Base-by-base conservation (phyloP, 2,113 vertebrate genomes). In the Arothron firmamentum region DNA sequence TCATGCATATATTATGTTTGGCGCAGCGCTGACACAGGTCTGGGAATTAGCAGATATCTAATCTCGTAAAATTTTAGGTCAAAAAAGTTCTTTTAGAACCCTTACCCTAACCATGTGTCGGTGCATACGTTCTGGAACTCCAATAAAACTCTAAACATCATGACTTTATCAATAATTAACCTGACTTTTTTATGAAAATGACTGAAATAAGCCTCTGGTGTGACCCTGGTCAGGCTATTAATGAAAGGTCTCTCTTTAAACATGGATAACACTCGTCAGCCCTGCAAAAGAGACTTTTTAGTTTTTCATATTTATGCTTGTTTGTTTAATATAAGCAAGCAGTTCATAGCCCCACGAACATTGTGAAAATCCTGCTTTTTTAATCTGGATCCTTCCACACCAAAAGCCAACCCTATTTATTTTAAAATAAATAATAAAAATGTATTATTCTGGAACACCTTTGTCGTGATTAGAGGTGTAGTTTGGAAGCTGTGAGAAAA, bases 1-100 rank as follows among this genome's bases (percentile, higher is more conserved):
- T 75, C 77, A 78, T 70, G 59, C 74, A 79, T 78, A 60, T 75
- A 70, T 75, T 28, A 78, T 68, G 47, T 62, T 42, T 56, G 3
- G 2, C 13, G 15, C 60, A 56, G 58, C 25, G 46, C 63, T 70
- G 12, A 11, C 52, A 65, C 72, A 56, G 17, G 47, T n/a, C 47
- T 18, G 16, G 43, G 6, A 46, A 4, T 17, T 17, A 46, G 15
- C 43, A 16, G 2, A 46, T 46, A 17, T 52, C 38, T 3, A 6
- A 15, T 66, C 52, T 12, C 1, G 31, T 34, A 10, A 34, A 34
- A 2, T 34, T 8, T 4, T 34, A 6, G 31, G 6, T 34, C 31
- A 2, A 34, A 34, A 34, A 34, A 34, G 19, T 41, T 12, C 19
- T 14, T 1, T 6, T 6, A 11, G 2, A n/a, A 25, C 52, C 13